Base-by-base conservation (phyloP, 1,140 invertebrate genomes). In the Atta cephalotes region DNA sequence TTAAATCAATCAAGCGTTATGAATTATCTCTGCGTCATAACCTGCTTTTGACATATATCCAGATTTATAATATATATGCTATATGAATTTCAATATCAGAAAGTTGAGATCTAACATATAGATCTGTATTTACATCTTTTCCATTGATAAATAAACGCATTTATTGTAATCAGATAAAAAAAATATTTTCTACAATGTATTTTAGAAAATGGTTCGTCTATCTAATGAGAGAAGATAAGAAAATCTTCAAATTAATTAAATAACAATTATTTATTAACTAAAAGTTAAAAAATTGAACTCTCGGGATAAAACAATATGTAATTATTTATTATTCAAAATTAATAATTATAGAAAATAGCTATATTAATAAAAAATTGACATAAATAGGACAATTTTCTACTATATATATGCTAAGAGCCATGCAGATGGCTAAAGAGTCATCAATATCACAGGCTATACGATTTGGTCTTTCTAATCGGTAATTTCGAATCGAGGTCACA, bases 21-120 rank as follows among this genome's bases (percentile, higher is more conserved):
- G 2, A 21, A 71, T 71, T 49, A 71, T 71, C 68, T 71, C 68
- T 71, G 21, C 14, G 45, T 51, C 6, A 71, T 25, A 71, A 71
- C 18, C 68, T 71, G 68, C 45, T 71, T 71, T 28, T 71, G 68
- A 21, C 68, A 28, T 7, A 71, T 49, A 35, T n/a, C 31, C 14
- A 49, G 16, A 3, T 71, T 45, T 25, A 71, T 28, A 71, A 71
- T 51, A 71, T 71, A 39, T 25, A 51, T 51, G 21, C 6, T 16
- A n/a, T 10, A 14, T 49, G 45, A 49, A 6, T 71, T 71, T 49
- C 21, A 49, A 71, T 16, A 18, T 68, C 4, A 28, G 14, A 71
- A 71, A 71, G 7, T 35, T 66, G 18, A 65, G 6, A 66, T 35
- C 28, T n/a, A 35, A 65, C 0, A 10, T 65, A 16, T 1, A 12